Conservation (phyloP, 1,140 invertebrate genomes). For the Saccostrea cuccullata region DNA sequence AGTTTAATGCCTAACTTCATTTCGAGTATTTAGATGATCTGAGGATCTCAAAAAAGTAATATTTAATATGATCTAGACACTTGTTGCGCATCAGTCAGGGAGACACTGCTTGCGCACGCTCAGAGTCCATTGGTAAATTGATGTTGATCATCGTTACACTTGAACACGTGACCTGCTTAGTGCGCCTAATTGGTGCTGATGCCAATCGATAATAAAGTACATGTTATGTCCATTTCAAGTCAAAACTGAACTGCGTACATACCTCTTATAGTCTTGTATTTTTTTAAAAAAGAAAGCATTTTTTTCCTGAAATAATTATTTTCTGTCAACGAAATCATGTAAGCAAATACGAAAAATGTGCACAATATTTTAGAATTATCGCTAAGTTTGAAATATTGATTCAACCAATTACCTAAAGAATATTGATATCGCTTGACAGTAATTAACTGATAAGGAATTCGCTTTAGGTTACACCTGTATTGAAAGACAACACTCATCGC, state of each 20-base stretch:
- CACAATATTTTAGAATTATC: no score
- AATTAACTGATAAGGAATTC: neutral
- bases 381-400: neutral
- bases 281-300: no score
- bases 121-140: neutral
- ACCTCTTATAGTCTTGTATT: no score
- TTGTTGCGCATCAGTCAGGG: neutral
- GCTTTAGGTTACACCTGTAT: neutral
- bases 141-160: neutral
- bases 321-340: no score
- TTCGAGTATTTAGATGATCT: no score
- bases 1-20: no score
- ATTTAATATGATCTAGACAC: no score
- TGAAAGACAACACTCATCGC: constrained; percentile 4
- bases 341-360: no score
- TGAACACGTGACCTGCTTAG: neutral
- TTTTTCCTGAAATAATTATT: no score
- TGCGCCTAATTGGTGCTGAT: neutral
- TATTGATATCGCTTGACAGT: neutral
- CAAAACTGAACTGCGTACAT: no score
- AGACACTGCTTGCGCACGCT: neutral
- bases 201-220: neutral
- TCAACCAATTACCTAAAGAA: neutral
- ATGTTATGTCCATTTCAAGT: no score
- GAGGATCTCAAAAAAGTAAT: no score